phyloP scores from a whole-genome alignment of 2,797 vertebrate genomes.

The Onychomys arenicola region DNA sequence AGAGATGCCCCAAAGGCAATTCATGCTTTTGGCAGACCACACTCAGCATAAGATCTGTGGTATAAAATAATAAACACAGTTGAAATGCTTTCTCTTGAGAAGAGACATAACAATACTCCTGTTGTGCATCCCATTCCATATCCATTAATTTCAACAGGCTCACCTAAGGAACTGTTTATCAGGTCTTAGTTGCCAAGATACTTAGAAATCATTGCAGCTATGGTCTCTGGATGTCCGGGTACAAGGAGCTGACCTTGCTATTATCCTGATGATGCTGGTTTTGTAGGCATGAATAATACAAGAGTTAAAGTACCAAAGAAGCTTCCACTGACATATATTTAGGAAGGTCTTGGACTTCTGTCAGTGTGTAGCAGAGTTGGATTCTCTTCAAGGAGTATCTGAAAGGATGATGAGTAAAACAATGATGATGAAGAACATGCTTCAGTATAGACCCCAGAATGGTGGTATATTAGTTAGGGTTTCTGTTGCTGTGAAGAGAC shows the following conservation, averaged over 20 bases:
- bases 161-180: background rate
- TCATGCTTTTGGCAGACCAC: background rate
- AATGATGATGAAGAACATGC: background rate
- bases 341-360: background rate
- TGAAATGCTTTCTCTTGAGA: background rate
- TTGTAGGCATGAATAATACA: background rate
- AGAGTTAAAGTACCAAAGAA: background rate
- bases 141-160: background rate
- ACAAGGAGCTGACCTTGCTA: background rate
- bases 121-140: background rate
- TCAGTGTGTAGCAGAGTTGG: background rate
- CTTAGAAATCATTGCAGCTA: background rate
- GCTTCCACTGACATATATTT: background rate
- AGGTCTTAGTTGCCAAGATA: background rate
- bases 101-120: background rate
- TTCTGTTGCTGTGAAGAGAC: background rate
- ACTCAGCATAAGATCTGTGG: background rate
- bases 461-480: background rate
- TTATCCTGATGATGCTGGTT: background rate
- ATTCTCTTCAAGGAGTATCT: background rate
- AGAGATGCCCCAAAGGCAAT: background rate
- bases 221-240: background rate
- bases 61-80: background rate
- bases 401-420: background rate
- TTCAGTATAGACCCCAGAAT: background rate